Conservation (phyloP, 2,113 vertebrate species). For the Chamaea fasciata region DNA sequence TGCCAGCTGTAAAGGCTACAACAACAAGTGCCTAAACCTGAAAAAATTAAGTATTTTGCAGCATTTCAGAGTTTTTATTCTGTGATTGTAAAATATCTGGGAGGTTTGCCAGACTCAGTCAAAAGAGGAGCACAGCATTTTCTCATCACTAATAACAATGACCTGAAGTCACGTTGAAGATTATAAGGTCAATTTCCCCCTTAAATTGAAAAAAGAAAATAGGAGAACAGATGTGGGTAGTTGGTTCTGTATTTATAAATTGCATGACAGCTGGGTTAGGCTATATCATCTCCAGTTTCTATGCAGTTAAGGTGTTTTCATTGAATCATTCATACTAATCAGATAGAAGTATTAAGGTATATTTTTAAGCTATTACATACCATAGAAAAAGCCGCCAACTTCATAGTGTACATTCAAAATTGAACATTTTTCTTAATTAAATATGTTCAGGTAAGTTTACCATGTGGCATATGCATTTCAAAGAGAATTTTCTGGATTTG, state of each 20-base stretch:
- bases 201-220: constrained; percentile 65
- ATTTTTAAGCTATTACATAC: neutral
- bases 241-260: constrained; percentile 60
- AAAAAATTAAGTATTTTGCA: constrained; percentile 41
- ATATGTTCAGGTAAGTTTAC: neutral
- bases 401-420: neutral
- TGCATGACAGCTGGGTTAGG: constrained; percentile 48
- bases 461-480: neutral
- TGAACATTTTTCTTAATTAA: constrained; percentile 6
- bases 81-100: constrained; percentile 63
- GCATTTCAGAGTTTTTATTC: constrained; percentile 38
- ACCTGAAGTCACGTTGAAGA: constrained; percentile 62
- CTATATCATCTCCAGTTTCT: constrained; percentile 26
- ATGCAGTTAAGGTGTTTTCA: neutral
- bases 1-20: neutral
- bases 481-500: neutral
- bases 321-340: constrained; percentile 32
- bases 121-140: constrained; percentile 60
- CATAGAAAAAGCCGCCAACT: neutral
- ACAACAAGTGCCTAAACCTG: constrained; percentile 13
- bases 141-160: constrained; percentile 69
- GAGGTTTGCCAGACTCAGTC: constrained; percentile 60
- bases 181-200: constrained; percentile 66
- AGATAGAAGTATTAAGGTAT: neutral
- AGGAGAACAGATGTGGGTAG: constrained; percentile 50